phyloP scores from a whole-genome alignment of 1,140 invertebrate species.

The Elysia chlorotica region DNA sequence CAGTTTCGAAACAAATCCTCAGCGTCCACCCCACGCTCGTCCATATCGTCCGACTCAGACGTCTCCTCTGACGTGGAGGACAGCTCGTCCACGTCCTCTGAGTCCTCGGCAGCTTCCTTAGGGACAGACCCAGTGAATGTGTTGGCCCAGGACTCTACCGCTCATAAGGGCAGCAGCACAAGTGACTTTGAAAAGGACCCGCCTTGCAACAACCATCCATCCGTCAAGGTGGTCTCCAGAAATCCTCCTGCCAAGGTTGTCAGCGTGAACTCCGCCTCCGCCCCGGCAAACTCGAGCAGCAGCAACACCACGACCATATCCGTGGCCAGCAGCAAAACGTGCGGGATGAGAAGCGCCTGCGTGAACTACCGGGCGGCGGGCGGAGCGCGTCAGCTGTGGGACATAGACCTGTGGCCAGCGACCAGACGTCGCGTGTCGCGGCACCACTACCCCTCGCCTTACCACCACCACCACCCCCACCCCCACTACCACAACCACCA shows the following conservation, averaged over 20 bases:
- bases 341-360: no score
- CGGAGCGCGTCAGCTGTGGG: conserved; percentile 39
- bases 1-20: background rate
- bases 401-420: conserved; percentile 39
- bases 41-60: conserved; percentile 8
- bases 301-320: background rate
- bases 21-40: background rate
- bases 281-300: background rate
- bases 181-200: no score
- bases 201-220: no score
- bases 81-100: background rate
- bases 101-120: no score
- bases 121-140: no score
- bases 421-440: conserved; percentile 21
- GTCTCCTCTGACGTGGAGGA: conserved; percentile 5
- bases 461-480: no score
- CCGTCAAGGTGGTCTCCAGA: no score
- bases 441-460: conserved; percentile 8
- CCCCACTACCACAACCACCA: conserved; percentile 18
- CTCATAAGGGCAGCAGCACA: no score
- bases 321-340: conserved; percentile 22
- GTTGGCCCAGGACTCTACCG: no score
- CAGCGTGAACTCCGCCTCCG: conserved; percentile 8
- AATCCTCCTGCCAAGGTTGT: no score
- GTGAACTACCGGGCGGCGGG: no score